phyloP scores from a whole-genome alignment of 2,113 vertebrate species.

The Pelusios castaneus region DNA sequence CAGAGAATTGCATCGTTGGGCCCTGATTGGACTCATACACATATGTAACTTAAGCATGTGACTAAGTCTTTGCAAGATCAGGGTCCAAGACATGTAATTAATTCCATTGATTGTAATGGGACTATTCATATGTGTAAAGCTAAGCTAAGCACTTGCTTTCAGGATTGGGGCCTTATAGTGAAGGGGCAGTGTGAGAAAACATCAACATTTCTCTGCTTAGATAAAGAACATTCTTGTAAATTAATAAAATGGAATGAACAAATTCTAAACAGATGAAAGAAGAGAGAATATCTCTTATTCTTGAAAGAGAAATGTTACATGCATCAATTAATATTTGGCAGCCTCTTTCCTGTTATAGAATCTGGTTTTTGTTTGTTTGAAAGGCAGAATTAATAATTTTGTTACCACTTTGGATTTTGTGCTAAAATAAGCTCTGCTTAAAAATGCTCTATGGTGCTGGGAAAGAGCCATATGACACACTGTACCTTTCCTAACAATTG shows the following conservation, averaged over 20 bases:
- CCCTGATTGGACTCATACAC: too few relatives aligned
- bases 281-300: conserved; percentile 17
- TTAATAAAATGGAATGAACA: conserved; percentile 38
- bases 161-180: conserved; percentile 17
- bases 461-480: conserved; percentile 26
- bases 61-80: too few relatives aligned
- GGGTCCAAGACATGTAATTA: too few relatives aligned
- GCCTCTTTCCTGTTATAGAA: conserved; percentile 57
- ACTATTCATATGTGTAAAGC: background rate
- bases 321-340: conserved; percentile 70
- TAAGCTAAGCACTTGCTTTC: background rate
- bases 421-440: conserved; percentile 34
- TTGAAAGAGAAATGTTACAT: conserved; percentile 58
- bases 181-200: conserved; percentile 24
- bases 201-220: conserved; percentile 9
- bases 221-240: conserved; percentile 32
- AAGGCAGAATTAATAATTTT: conserved; percentile 68
- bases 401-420: conserved; percentile 56
- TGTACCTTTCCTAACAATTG: fast-evolving
- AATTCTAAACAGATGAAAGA: conserved; percentile 46
- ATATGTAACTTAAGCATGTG: too few relatives aligned
- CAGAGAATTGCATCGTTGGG: background rate
- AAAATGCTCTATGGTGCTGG: conserved; percentile 33
- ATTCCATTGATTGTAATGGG: conserved; percentile 39
- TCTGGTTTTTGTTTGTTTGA: conserved; percentile 65